A percentile compares a stretch with the other conserved stretches of the same genome.
Conservation (phyloP, 2,113 vertebrate genomes). For the Grammomys dolichurus region DNA sequence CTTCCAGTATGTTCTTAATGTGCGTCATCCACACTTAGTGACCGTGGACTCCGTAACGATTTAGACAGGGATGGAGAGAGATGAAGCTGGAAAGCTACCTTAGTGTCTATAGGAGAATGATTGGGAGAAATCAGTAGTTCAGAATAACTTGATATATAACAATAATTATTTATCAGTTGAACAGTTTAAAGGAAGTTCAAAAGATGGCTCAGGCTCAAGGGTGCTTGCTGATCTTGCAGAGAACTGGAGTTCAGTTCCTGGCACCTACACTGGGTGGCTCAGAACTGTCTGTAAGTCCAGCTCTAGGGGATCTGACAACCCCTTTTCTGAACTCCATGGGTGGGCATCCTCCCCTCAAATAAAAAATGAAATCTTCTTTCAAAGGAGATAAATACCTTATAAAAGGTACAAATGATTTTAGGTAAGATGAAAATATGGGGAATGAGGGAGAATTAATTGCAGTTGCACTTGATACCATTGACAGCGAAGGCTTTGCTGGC, state of each 20-base stretch:
- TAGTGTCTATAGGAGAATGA: not conserved
- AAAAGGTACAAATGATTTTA: not conserved
- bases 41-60: not conserved
- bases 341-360: not conserved
- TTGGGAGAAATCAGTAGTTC: not conserved
- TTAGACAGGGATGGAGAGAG: not conserved
- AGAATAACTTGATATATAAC: not conserved
- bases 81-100: slow-evolving; percentile 33
- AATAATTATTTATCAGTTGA: not conserved
- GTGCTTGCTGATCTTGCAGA: not conserved
- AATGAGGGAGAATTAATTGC: slow-evolving; percentile 32
- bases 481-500: not conserved
- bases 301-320: not conserved
- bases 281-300: not conserved
- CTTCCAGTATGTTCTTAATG: slow-evolving; percentile 6
- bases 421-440: slow-evolving; percentile 21
- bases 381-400: not conserved
- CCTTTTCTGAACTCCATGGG: not conserved
- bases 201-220: not conserved
- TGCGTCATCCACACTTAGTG: not conserved
- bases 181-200: not conserved
- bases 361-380: not conserved
- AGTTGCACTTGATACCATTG: not conserved
- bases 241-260: not conserved
- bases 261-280: not conserved